Evolutionary conservation across 2,888 invertebrate genomes (phyloP).

Genomic region (Aphidoletes aphidimyza): DNA sequence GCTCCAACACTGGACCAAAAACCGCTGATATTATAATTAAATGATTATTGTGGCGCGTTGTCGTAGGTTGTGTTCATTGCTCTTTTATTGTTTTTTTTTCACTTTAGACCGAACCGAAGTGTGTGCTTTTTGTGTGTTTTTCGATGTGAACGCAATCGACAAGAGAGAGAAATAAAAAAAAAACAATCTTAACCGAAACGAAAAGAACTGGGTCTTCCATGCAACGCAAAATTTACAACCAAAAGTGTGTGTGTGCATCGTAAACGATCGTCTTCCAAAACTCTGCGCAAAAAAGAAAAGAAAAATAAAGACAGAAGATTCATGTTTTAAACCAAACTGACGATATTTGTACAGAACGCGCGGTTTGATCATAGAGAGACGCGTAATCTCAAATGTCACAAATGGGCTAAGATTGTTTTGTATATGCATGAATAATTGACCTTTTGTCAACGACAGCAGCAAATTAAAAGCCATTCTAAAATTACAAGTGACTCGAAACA

Average conservation of each 20-base stretch:
- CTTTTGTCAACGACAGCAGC: slow-evolving; percentile 43
- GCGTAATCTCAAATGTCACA: slow-evolving; percentile 46
- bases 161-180: not conserved
- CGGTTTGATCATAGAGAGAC: slow-evolving; percentile 51
- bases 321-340: not conserved
- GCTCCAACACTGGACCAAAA: slow-evolving; percentile 36
- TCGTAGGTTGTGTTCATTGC: slow-evolving; percentile 47
- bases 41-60: slow-evolving; percentile 51
- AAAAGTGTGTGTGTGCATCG: not conserved
- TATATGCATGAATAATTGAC: slow-evolving; percentile 45
- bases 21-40: slow-evolving; percentile 51
- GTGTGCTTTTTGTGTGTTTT: not conserved
- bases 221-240: not conserved
- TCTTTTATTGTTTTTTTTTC: slow-evolving; percentile 36
- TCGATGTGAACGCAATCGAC: not conserved
- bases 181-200: not conserved
- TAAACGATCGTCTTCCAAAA: not conserved
- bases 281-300: not conserved
- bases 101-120: not conserved
- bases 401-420: slow-evolving; percentile 43
- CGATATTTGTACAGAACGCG: slow-evolving; percentile 35
- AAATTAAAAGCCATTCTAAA: slow-evolving; percentile 47
- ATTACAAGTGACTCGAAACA: slow-evolving; percentile 15
- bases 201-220: slow-evolving; percentile 43
- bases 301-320: not conserved